Evolutionary conservation across 2,113 vertebrate species (phyloP).

Genomic region (Herpailurus yagouaroundi): DNA sequence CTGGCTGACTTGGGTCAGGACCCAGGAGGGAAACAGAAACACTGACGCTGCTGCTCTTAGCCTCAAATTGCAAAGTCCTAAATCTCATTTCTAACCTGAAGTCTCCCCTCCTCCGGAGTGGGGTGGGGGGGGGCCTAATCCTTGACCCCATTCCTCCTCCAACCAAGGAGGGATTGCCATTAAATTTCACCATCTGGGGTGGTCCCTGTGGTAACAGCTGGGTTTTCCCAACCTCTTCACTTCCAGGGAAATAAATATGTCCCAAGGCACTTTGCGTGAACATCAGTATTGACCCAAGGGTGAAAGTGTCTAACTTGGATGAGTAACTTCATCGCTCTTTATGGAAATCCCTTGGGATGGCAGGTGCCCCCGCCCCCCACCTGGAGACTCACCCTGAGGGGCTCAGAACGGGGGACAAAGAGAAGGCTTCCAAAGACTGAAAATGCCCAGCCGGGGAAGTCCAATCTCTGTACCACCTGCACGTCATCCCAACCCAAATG

Average conservation of each 20-base stretch:
- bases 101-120: background rate
- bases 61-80: background rate
- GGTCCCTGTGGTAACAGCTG: background rate
- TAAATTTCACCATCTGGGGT: background rate
- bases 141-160: background rate
- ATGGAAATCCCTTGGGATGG: background rate
- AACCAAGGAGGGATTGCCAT: accelerated
- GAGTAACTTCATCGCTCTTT: background rate
- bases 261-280: background rate
- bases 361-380: background rate
- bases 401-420: background rate
- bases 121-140: background rate
- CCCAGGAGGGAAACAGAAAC: background rate
- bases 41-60: too few relatives aligned
- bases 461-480: background rate
- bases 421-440: background rate
- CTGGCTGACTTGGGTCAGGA: background rate
- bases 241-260: background rate
- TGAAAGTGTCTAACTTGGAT: background rate
- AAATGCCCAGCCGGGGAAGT: background rate
- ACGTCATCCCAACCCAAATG: background rate
- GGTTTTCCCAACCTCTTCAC: background rate
- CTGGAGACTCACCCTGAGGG: background rate
- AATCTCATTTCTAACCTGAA: background rate
- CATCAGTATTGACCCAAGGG: background rate